Evolutionary conservation across 1,140 invertebrate species (phyloP).

Genomic region (Drosophila orena): DNA sequence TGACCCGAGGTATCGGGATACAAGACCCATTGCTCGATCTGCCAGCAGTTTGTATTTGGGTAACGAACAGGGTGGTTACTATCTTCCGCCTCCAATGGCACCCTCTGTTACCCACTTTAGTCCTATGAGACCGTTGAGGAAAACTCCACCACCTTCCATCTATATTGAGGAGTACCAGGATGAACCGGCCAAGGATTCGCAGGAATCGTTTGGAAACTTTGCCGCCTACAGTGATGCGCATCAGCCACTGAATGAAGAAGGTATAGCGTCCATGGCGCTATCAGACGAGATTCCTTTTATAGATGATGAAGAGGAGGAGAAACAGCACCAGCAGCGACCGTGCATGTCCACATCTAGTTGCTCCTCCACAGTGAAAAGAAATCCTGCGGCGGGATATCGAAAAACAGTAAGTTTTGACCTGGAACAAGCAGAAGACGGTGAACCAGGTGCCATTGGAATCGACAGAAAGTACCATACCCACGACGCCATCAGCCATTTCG

Average conservation of each 20-base stretch:
- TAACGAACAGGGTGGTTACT: conserved; percentile 62
- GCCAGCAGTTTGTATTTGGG: conserved; percentile 74
- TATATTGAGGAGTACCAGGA: conserved; percentile 84
- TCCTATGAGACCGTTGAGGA: conserved; percentile 62
- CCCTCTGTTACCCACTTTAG: conserved; percentile 56
- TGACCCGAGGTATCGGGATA: conserved; percentile 82
- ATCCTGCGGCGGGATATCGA: conserved; percentile 57
- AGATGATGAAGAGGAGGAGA: conserved; percentile 77
- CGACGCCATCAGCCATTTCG: conserved; percentile 75
- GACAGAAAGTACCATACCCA: conserved; percentile 81
- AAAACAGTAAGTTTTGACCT: conserved; percentile 84
- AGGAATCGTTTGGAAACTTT: conserved; percentile 76
- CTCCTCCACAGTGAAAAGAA: conserved; percentile 41
- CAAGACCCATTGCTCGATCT: conserved; percentile 76
- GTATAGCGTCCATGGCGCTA: conserved; percentile 77
- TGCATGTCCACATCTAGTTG: conserved; percentile 39
- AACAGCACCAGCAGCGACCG: conserved; percentile 40
- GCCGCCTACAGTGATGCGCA: conserved; percentile 72
- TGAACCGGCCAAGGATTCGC: conserved; percentile 62
- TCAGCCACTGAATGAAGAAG: conserved; percentile 82
- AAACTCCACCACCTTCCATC: conserved; percentile 80
- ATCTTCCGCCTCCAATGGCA: conserved; percentile 34
- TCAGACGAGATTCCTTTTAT: conserved; percentile 83
- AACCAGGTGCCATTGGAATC: conserved; percentile 31
- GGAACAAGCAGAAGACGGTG: conserved; percentile 51